Evolutionary conservation across 2,113 vertebrate species (phyloP).

Genomic region (Lophius piscatorius): DNA sequence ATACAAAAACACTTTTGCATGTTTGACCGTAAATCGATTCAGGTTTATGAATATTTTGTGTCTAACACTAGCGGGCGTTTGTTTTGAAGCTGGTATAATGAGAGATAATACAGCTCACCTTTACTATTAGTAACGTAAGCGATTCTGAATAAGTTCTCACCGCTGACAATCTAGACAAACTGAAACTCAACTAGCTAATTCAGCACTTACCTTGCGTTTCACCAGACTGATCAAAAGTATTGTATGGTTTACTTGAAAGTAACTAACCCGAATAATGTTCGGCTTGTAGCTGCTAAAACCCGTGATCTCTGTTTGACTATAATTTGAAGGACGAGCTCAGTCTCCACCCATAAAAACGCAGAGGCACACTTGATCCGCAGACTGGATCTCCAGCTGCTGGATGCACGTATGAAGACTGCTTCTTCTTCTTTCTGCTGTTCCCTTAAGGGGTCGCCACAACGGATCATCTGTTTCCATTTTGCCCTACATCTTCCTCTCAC

Average conservation of each 20-base stretch:
- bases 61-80: neutral
- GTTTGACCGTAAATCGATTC: too few relatives aligned
- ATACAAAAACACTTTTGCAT: neutral
- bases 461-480: too few relatives aligned
- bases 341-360: slow-evolving; percentile 66
- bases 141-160: slow-evolving; percentile 33
- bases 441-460: too few relatives aligned
- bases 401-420: neutral
- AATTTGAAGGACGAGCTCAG: slow-evolving; percentile 49
- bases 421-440: too few relatives aligned
- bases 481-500: too few relatives aligned
- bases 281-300: slow-evolving; percentile 10
- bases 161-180: slow-evolving; percentile 22
- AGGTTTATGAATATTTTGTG: neutral
- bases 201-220: slow-evolving; percentile 41
- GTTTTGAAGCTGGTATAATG: neutral
- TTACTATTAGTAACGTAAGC: slow-evolving; percentile 1
- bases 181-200: neutral
- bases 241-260: neutral
- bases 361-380: slow-evolving; percentile 20
- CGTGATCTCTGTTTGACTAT: slow-evolving; percentile 22
- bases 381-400: slow-evolving; percentile 19
- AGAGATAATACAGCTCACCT: neutral
- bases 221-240: neutral
- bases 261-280: neutral